Evolutionary conservation across 2,113 vertebrate species (phyloP).

Genomic region (Nicator chloris): DNA sequence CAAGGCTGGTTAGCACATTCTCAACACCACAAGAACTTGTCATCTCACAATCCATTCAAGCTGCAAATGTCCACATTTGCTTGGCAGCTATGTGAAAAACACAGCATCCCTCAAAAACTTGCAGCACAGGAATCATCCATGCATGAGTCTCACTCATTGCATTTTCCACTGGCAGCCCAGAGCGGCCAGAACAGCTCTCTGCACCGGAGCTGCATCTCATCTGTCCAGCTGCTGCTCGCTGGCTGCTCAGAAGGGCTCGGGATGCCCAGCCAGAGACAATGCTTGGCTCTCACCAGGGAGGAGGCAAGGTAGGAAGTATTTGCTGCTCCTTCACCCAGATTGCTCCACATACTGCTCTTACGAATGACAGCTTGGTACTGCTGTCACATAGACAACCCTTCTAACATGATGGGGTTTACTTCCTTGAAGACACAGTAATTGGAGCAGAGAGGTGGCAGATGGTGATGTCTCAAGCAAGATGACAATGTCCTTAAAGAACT

Average conservation of each 20-base stretch:
- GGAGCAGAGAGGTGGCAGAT: background rate
- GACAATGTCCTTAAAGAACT: background rate
- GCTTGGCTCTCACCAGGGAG: background rate
- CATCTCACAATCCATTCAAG: background rate
- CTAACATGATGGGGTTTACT: background rate
- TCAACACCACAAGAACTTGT: background rate
- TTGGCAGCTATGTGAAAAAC: background rate
- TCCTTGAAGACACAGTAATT: background rate
- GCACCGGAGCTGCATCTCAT: background rate
- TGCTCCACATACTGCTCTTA: background rate
- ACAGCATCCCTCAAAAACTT: background rate
- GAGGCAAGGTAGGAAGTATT: background rate
- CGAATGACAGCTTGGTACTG: background rate
- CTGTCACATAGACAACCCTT: background rate
- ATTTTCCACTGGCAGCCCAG: background rate
- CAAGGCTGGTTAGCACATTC: background rate
- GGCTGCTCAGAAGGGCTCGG: background rate
- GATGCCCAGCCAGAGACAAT: background rate
- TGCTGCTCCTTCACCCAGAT: background rate
- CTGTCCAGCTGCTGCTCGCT: background rate
- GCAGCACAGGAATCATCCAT: background rate
- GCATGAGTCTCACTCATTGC: background rate
- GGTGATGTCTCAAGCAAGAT: background rate
- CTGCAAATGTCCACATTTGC: fast-evolving
- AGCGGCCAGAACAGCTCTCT: background rate